A percentile compares a stretch with the other conserved stretches of the same genome.
Conservation (phyloP, 2,113 vertebrate species). For the Serinus canaria region DNA sequence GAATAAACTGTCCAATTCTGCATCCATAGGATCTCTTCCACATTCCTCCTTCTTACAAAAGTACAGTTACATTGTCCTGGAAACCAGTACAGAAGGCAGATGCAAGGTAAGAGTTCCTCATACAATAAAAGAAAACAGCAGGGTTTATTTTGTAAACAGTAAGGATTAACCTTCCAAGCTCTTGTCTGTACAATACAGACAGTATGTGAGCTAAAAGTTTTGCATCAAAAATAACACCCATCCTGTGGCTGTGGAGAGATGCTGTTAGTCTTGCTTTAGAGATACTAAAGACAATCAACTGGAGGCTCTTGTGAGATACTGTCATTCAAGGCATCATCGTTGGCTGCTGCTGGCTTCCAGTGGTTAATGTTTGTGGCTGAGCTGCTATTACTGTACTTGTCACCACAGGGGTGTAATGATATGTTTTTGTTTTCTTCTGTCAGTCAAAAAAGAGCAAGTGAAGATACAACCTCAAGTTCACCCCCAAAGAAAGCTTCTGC, state of each 20-base stretch:
- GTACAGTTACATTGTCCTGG: conserved; percentile 96
- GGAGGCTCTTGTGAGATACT: neutral
- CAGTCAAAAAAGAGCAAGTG: conserved; percentile 88
- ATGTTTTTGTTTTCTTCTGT: neutral
- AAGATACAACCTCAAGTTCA: conserved; percentile 81
- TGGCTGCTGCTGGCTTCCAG: neutral
- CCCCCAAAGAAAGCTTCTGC: conserved; percentile 85
- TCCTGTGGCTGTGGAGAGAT: neutral
- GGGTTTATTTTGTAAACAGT: neutral
- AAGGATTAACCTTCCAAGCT: neutral
- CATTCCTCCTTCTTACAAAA: conserved; percentile 98
- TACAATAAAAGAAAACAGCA: neutral
- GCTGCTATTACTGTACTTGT: neutral
- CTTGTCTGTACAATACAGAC: neutral
- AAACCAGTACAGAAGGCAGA: conserved; percentile 96
- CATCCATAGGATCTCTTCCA: conserved; percentile 92
- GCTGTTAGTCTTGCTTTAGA: neutral
- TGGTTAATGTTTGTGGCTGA: neutral
- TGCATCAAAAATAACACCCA: neutral
- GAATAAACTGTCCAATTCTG: conserved; percentile 27
- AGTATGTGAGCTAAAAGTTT: neutral
- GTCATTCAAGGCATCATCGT: neutral
- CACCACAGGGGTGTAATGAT: neutral
- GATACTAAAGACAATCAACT: neutral
- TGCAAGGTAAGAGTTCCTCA: conserved; percentile 73